Percentiles rank a stretch among this genome's conserved stretches.
phyloP scores from a whole-genome alignment of 2,888 invertebrate genomes.

The Euclidia mi region DNA sequence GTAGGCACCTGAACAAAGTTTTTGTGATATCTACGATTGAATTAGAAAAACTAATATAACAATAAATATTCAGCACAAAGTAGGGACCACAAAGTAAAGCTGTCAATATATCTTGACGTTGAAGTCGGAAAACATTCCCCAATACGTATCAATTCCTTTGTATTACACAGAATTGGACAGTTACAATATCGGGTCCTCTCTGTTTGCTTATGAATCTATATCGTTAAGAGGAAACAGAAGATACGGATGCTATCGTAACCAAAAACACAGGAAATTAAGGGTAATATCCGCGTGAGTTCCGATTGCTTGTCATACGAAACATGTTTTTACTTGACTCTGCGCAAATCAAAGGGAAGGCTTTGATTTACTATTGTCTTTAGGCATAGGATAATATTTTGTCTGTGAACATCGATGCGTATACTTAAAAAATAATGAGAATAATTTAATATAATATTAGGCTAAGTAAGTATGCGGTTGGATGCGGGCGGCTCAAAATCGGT shows the following conservation, averaged over 20 bases:
- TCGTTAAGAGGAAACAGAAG: constrained; percentile 26
- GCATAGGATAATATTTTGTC: background rate
- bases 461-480: too few species aligned
- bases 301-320: constrained; percentile 26
- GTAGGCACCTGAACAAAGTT: too few species aligned
- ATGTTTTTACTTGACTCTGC: constrained; percentile 16
- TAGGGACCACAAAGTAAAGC: constrained; percentile 24
- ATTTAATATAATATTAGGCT: too few species aligned
- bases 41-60: constrained; percentile 11
- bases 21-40: background rate
- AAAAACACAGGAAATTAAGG: constrained; percentile 49
- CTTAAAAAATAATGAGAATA: too few species aligned
- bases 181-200: constrained; percentile 19
- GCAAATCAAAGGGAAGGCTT: constrained; percentile 10
- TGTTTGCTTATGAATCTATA: constrained; percentile 28
- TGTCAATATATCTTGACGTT: constrained; percentile 38
- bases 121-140: constrained; percentile 27
- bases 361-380: constrained; percentile 17
- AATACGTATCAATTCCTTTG: constrained; percentile 48
- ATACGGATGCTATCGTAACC: constrained; percentile 31
- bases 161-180: constrained; percentile 34
- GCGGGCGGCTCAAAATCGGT: too few species aligned
- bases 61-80: constrained; percentile 23
- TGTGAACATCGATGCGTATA: too few species aligned
- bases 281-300: constrained; percentile 36